Conservation (phyloP, 2,888 invertebrate species). For the Crocallis elinguaria region DNA sequence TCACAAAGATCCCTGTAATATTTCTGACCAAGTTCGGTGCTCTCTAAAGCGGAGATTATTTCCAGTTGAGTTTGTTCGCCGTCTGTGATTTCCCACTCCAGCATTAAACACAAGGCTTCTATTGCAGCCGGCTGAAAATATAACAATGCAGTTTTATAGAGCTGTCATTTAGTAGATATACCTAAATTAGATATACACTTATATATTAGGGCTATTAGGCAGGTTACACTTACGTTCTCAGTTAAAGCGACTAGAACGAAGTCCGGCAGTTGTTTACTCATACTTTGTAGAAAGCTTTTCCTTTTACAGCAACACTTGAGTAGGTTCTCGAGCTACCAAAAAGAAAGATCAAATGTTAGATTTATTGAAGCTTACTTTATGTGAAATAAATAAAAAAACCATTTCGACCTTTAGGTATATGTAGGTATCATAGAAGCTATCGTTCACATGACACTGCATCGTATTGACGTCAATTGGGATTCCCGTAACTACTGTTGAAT, state of each 20-base stretch:
- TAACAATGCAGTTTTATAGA: neutral
- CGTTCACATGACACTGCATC: neutral
- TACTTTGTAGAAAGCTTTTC: slow-evolving; percentile 88
- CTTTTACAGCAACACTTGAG: slow-evolving; percentile 89
- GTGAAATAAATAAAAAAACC: neutral
- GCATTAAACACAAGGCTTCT: slow-evolving; percentile 89
- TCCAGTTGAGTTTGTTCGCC: slow-evolving; percentile 87
- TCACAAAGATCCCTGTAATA: slow-evolving; percentile 89
- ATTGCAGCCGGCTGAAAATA: slow-evolving; percentile 82
- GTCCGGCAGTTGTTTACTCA: slow-evolving; percentile 88
- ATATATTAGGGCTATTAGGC: neutral
- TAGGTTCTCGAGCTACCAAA: slow-evolving; percentile 84
- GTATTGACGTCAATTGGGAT: slow-evolving; percentile 21
- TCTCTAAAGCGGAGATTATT: slow-evolving; percentile 90
- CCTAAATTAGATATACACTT: too few species aligned
- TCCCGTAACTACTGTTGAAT: too few species aligned
- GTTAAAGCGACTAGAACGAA: slow-evolving; percentile 89
- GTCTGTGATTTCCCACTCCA: slow-evolving; percentile 88
- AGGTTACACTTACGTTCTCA: slow-evolving; percentile 81
- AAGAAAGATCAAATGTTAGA: slow-evolving; percentile 14
- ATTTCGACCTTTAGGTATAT: neutral
- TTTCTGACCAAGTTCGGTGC: slow-evolving; percentile 87
- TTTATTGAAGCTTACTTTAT: neutral
- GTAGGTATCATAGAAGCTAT: neutral
- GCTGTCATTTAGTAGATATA: neutral